Percentiles rank a stretch among this genome's conserved stretches.
Conservation (phyloP, 2,113 vertebrate genomes). For the Chaenogobius annularis region DNA sequence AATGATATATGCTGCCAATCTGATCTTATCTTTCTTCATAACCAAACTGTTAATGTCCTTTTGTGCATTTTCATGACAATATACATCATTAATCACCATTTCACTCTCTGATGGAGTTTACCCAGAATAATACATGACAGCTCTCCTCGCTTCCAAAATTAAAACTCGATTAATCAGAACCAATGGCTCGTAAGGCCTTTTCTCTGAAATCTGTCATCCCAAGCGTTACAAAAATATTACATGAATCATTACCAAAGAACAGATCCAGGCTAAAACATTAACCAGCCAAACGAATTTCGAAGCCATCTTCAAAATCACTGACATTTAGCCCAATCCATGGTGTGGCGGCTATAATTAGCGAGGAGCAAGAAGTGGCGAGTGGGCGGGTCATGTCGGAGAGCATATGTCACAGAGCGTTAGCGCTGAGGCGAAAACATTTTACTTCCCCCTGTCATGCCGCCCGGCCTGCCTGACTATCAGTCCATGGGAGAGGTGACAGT, state of each 20-base stretch:
- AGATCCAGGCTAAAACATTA: slow-evolving; percentile 2
- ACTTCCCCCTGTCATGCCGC: slow-evolving; percentile 70
- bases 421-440: slow-evolving; percentile 62
- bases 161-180: slow-evolving; percentile 55
- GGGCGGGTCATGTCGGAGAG: slow-evolving; percentile 41
- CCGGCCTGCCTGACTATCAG: slow-evolving; percentile 56
- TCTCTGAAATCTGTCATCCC: slow-evolving; percentile 48
- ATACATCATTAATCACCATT: slow-evolving; percentile 54
- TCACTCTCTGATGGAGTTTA: slow-evolving; percentile 52
- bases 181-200: slow-evolving; percentile 41
- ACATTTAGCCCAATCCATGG: slow-evolving; percentile 15
- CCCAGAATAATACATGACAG: slow-evolving; percentile 34
- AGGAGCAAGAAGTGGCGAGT: slow-evolving; percentile 43
- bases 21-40: slow-evolving; percentile 27
- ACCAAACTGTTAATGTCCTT: slow-evolving; percentile 18
- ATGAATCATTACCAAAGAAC: slow-evolving; percentile 17
- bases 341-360: slow-evolving; percentile 45
- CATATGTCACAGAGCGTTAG: slow-evolving; percentile 65
- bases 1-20: not conserved
- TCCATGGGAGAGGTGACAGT: slow-evolving; percentile 62
- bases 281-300: slow-evolving; percentile 11
- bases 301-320: slow-evolving; percentile 24
- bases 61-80: slow-evolving; percentile 44
- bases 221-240: slow-evolving; percentile 18
- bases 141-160: slow-evolving; percentile 28